Percentiles rank a stretch among this genome's conserved stretches.
Conservation (phyloP, 2,113 vertebrate genomes). For the Chaenocephalus aceratus region DNA sequence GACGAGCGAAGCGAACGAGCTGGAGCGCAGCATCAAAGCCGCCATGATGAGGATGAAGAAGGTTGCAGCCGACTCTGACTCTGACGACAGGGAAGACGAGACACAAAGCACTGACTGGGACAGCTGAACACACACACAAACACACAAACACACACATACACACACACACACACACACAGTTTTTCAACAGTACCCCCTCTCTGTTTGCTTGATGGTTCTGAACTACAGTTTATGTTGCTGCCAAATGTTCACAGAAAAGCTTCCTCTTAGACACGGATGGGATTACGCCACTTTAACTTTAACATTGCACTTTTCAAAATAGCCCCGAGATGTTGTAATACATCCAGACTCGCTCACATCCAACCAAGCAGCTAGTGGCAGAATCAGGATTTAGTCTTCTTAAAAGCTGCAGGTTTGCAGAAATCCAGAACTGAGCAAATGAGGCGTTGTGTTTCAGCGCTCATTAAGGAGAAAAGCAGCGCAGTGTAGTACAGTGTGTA, state of each 20-base stretch:
- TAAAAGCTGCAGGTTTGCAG: slow-evolving; percentile 17
- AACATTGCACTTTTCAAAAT: slow-evolving; percentile 15
- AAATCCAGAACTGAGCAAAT: slow-evolving; percentile 23
- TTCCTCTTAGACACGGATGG: slow-evolving; percentile 9
- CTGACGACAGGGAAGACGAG: slow-evolving; percentile 84
- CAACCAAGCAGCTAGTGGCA: neutral
- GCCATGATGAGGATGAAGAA: slow-evolving; percentile 96
- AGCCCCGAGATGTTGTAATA: slow-evolving; percentile 3
- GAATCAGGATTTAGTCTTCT: slow-evolving; percentile 19
- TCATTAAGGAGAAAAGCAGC: slow-evolving; percentile 11
- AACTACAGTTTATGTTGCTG: slow-evolving; percentile 33
- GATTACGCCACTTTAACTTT: slow-evolving; percentile 31
- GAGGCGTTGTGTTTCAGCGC: slow-evolving; percentile 1
- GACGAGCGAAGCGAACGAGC: slow-evolving; percentile 76
- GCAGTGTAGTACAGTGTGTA: slow-evolving; percentile 14
- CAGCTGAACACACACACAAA: slow-evolving; percentile 62
- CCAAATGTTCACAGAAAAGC: slow-evolving; percentile 32
- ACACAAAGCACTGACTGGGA: slow-evolving; percentile 70
- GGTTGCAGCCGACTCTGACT: slow-evolving; percentile 86
- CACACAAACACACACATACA: neutral
- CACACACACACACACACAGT: neutral
- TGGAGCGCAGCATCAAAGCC: slow-evolving; percentile 93
- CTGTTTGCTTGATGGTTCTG: slow-evolving; percentile 16
- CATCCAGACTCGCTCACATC: slow-evolving; percentile 24
- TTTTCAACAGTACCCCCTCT: neutral